These are phyloP conservation scores for Chamaedrilus cognettii DNA, from an alignment of 2,888 invertebrate species.

Conservation along the genomic window DNA sequence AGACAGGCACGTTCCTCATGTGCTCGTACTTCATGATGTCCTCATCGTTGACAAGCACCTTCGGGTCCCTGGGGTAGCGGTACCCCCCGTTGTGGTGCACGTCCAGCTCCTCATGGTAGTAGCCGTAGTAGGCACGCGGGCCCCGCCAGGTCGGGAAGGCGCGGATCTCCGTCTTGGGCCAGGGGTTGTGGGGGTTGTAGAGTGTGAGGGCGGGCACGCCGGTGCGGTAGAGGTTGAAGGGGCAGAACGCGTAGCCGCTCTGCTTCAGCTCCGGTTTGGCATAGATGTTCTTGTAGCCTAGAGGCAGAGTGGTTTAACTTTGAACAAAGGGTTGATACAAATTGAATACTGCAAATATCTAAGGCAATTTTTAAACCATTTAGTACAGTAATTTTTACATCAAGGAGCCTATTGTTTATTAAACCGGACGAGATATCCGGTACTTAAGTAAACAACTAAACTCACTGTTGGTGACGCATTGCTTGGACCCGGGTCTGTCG, in stretches of 20 bases:
- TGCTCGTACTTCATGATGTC: conserved; percentile 42
- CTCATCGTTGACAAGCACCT: conserved; percentile 39
- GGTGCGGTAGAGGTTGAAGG: conserved; percentile 41
- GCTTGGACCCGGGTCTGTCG: conserved; percentile 36
- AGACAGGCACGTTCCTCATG: conserved; percentile 36
- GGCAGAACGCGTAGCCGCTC: conserved; percentile 41
- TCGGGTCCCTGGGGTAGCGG: conserved; percentile 38
- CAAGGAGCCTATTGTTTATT: too few species aligned
- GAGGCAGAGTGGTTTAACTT: too few species aligned
- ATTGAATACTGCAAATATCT: neutral
- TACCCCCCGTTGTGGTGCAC: conserved; percentile 41
- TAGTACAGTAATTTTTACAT: too few species aligned
- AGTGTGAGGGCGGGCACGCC: conserved; percentile 40
- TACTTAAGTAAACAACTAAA: too few species aligned
- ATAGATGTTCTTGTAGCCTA: conserved; percentile 21
- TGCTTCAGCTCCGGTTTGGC: conserved; percentile 34
- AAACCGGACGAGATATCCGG: too few species aligned
- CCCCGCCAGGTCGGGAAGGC: conserved; percentile 41
- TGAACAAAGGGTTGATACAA: neutral
- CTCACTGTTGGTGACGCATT: conserved; percentile 15
- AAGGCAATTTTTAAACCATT: neutral
- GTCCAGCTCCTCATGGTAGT: conserved; percentile 44
- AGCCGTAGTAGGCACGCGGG: conserved; percentile 43
- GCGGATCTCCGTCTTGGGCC: conserved; percentile 39
- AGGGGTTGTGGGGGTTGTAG: conserved; percentile 41